Base-by-base conservation (phyloP, 2,113 vertebrate species). In the Maccullochella peelii region DNA sequence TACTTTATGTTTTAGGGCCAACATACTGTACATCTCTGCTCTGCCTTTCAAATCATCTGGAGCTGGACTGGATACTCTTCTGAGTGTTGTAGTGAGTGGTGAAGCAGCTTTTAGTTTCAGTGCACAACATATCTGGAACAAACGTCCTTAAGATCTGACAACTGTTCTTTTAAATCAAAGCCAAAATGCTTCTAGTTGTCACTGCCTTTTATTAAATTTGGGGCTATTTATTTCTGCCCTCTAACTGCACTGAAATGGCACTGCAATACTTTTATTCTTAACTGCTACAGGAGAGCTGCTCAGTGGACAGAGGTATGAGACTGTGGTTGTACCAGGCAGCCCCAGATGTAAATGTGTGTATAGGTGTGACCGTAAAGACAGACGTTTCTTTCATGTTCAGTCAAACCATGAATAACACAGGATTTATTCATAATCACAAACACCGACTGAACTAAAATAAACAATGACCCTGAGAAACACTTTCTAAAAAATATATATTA, bases 361-460 rank as follows among this genome's bases (percentile, higher is more conserved):
- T 66, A 67, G 30, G 71, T 79, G 77, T 47, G 33, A 74, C 20
- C 21, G 50, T 30, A 49, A 78, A 40, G 66, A 21, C 59, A 42
- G 44, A 52, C 11, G 8, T 67, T 58, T 63, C 58, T 52, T 72
- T 75, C 40, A 74, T 61, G 74, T 55, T 73, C 25, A 83, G 80
- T 74, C 52, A 58, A 81, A 42, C 50, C 20, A 65, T 44, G 73
- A 36, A 62, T 62, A 62, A 74, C 57, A 42, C 57, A n/a, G 33
- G 14, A 44, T 6, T 62, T 72, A 70, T 72, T 71, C 12, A 63
- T 20, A 42, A 44, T 54, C n/a, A 42, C 16, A 33, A 65, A 73
- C 49, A n/a, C 14, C 25, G 69, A 57, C 59, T 20, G 15, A 65
- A 6, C 20, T 36, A 57, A 55, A 66, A 57, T 47, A 80, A 66